Base-by-base conservation (phyloP, 2,113 vertebrate species). In the Oreochromis aureus region DNA sequence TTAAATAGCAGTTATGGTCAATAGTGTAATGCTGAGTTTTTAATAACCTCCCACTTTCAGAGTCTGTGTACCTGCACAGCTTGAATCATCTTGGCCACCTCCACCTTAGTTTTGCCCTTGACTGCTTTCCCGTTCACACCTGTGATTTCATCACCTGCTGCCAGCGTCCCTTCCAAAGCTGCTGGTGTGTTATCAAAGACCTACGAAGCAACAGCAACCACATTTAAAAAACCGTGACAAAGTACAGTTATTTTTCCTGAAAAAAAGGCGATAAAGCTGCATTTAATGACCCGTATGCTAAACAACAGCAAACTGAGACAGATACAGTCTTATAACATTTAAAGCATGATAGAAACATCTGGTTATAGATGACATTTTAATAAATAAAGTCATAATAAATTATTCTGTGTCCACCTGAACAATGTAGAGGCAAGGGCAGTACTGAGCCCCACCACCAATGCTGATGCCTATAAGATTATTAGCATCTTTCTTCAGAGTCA, bases 31-130 rank as follows among this genome's bases (percentile, higher is more conserved):
- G 71, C 24, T 78, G 18, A 78, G 73, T n/a, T 1, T n/a, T 51
- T 48, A 78, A n/a, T 53, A 78, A 53, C 18, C 3, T 39, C 80
- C 6, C 10, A 3, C n/a, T 53, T 10, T 6, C 51, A 63, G 18
- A 56, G 5, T 24, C 1, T 0, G n/a, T 41, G 48, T 95, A 99
- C 99, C 99, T 99, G 98, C 86, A 99, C 99, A 92, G 97, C 96
- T 95, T 99, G 99, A 91, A 99, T 99, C 98, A 99, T 99, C 96
- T 98, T 99, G 13, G 99, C 99, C 94, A 99, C 99, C 90, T 99
- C 98, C 93, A 99, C 98, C 92, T 99, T 99, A 15, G 98, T 99
- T 83, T 98, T 99, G 5, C 99, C 99, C 93, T 99, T 99, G 90
- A 99, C 98, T 0, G 98, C 96, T 92, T 97, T 99, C 44, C 98